phyloP scores from a whole-genome alignment of 2,113 vertebrate genomes.

The Charina bottae region DNA sequence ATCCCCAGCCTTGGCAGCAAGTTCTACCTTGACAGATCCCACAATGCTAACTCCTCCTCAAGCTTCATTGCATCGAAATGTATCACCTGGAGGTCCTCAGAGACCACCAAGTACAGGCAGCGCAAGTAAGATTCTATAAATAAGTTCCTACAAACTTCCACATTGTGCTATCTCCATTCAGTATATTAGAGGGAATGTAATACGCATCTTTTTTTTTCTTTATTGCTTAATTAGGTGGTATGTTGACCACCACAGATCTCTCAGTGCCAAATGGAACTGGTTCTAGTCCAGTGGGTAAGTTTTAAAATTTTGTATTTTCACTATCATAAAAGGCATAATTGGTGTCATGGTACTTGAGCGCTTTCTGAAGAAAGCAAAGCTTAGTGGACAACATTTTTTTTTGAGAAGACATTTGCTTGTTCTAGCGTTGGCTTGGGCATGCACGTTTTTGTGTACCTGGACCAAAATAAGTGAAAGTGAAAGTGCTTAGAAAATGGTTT shows the following conservation, averaged over 20 bases:
- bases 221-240: constrained; percentile 78
- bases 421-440: background rate
- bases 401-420: background rate
- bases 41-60: constrained; percentile 93
- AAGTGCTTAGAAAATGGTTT: background rate
- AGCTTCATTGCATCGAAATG: constrained; percentile 88
- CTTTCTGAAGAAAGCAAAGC: background rate
- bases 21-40: constrained; percentile 85
- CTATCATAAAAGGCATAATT: background rate
- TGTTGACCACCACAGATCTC: constrained; percentile 85
- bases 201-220: constrained; percentile 27
- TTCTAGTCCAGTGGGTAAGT: constrained; percentile 89
- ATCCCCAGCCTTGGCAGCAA: constrained; percentile 85
- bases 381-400: background rate
- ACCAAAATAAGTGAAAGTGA: background rate
- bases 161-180: background rate
- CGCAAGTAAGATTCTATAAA: constrained; percentile 75
- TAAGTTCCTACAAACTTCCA: background rate
- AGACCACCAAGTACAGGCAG: constrained; percentile 90
- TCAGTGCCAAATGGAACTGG: constrained; percentile 89
- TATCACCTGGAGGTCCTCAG: constrained; percentile 88
- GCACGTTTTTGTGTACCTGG: background rate
- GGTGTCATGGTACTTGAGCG: background rate
- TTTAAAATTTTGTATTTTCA: background rate
- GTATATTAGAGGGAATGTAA: background rate